Evolutionary conservation across 2,113 vertebrate genomes (phyloP).

Genomic region (Gymnarchus niloticus): DNA sequence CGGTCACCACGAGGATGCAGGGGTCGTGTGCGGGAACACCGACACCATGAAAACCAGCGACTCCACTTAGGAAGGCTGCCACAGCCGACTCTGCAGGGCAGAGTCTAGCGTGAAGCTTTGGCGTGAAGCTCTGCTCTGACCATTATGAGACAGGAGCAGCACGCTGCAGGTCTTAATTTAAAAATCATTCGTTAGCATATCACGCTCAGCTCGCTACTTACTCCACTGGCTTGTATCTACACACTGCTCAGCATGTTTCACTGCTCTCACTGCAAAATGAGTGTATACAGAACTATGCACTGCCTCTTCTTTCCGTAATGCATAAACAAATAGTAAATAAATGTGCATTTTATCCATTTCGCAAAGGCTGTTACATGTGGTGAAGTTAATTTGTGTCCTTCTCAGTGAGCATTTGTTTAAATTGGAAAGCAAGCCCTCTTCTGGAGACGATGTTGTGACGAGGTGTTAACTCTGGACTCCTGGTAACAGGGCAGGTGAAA

Average conservation of each 20-base stretch:
- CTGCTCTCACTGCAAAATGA: too few species aligned
- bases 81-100: neutral
- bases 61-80: neutral
- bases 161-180: neutral
- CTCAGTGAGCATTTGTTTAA: neutral
- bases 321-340: neutral
- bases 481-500: neutral
- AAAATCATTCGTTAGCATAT: neutral
- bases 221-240: neutral
- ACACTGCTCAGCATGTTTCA: neutral
- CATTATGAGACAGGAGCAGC: conserved; percentile 3
- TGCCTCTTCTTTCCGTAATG: neutral
- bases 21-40: conserved; percentile 71
- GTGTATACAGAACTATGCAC: neutral
- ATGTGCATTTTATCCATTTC: neutral
- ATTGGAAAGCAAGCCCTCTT: neutral
- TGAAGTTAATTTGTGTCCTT: neutral
- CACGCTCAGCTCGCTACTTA: too few species aligned
- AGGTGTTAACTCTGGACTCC: neutral
- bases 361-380: neutral
- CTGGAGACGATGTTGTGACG: neutral
- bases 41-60: conserved; percentile 7
- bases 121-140: conserved; percentile 30
- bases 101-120: neutral
- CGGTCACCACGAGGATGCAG: conserved; percentile 81